phyloP scores from a whole-genome alignment of 37 sponge, comb jelly and placozoan genomes.

The Crambe crambe region DNA sequence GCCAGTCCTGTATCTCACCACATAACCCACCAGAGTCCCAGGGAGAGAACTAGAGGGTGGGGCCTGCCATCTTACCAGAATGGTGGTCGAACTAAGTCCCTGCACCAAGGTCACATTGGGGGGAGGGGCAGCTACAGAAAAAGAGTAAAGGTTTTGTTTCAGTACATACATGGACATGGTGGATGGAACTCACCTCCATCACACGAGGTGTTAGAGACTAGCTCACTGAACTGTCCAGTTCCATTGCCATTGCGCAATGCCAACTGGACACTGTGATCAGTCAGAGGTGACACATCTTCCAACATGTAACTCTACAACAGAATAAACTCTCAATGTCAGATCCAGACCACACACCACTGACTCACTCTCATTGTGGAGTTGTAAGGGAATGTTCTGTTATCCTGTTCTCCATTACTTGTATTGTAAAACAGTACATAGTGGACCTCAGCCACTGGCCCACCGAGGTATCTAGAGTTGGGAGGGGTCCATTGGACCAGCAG shows the following conservation, averaged over 20 bases:
- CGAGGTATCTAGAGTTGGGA: background rate
- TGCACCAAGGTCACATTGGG: background rate
- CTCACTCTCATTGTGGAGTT: background rate
- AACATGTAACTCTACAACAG: conserved; percentile 5
- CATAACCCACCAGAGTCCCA: conserved; percentile 7
- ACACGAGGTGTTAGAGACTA: conserved; percentile 5
- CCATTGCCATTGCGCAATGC: conserved; percentile 27
- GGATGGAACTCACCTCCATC: conserved; percentile 11
- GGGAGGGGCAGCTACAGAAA: background rate
- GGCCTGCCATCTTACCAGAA: conserved; percentile 2
- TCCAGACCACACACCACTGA: background rate
- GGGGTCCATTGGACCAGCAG: conserved; percentile 6
- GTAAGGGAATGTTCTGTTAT: background rate
- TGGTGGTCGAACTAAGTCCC: background rate
- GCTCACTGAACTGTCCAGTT: conserved; percentile 14
- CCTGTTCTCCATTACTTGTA: background rate
- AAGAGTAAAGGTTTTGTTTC: background rate
- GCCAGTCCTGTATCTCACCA: background rate
- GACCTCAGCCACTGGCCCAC: background rate
- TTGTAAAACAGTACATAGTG: background rate
- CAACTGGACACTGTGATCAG: conserved; percentile 8
- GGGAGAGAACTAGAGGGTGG: background rate
- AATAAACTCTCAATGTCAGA: background rate
- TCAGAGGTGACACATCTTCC: background rate
- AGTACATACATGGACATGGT: background rate